Evolutionary conservation across 1,140 invertebrate genomes (phyloP), one percentile per base, ranked within the genome.

Genomic region (Physella acuta): DNA sequence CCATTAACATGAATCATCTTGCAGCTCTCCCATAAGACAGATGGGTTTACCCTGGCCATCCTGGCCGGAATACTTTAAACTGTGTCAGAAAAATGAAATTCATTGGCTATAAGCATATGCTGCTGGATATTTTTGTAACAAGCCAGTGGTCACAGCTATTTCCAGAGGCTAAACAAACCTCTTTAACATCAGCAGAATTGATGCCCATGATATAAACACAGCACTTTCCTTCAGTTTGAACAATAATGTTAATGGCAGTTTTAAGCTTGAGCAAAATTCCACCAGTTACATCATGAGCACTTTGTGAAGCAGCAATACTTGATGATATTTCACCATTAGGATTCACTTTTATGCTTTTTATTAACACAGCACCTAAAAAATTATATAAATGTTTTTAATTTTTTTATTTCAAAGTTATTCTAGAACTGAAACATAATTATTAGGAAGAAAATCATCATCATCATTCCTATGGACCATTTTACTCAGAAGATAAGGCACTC

Each of bases 231-330:
- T 58, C 11, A n/a, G 70, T 56, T 16, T 31, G 28, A 11, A 17
- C 16, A 16, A 77, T 72, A 30, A 78, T 77, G 26, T 75, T 55
- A 26, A 62, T 68, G 17, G 75, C 75, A 26, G 73, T 65, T 2
- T 64, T 44, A 17, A 78, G 51, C 56, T 78, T 78, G 1, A 71
- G 66, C 49, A 65, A 20, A 11, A 78, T 75, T 26, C 77, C 77
- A 26, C 77, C 77, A 34, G 77, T 75, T 3, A 75, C 75, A 70
- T 78, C 77, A 63, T 73, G 59, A 3, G 11, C 36, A 28, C 56
- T 44, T 24, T 56, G n/a, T 37, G 68, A 68, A 28, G 66, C 67
- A n/a, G 39, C 28, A 17, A 76, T 73, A 24, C 34, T 11, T 16
- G 44, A 24, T 16, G n/a, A 34, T 24, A 66, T 36, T 20, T 2